phyloP scores from a whole-genome alignment of 2,888 invertebrate genomes.

The Encarsia formosa region DNA sequence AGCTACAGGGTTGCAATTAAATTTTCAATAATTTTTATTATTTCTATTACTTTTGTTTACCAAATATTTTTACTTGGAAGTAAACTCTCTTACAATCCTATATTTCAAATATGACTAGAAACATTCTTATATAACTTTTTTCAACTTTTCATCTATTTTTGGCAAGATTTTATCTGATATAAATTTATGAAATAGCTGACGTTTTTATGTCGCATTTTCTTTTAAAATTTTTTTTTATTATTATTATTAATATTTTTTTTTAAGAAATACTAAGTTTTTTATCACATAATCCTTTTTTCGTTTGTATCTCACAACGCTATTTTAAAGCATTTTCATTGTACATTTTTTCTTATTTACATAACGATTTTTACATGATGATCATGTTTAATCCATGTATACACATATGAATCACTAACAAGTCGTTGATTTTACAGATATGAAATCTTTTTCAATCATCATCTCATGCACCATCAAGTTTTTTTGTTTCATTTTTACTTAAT shows the following conservation, averaged over 20 bases:
- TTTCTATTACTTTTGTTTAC: conserved; percentile 28
- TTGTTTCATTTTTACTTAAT: conserved; percentile 8
- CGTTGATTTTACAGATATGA: conserved; percentile 6
- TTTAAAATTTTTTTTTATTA: too few relatives aligned
- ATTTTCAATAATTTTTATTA: too few relatives aligned
- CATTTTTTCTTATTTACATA: conserved; percentile 37
- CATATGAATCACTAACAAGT: conserved; percentile 7
- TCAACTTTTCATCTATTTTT: conserved; percentile 30
- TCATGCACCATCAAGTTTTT: conserved; percentile 4
- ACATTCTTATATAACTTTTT: conserved; percentile 30
- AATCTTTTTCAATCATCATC: conserved; percentile 3
- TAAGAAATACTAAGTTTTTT: conserved; percentile 36
- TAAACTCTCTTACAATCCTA: conserved; percentile 30
- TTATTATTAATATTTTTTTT: conserved; percentile 22
- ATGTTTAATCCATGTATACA: conserved; percentile 12
- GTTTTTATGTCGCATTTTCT: conserved; percentile 26
- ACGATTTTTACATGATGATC: conserved; percentile 28
- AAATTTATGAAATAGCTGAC: conserved; percentile 46
- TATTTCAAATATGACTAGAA: conserved; percentile 44
- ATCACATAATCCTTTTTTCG: conserved; percentile 34
- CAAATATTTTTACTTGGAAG: conserved; percentile 35
- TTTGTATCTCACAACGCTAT: conserved; percentile 15
- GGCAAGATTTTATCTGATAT: conserved; percentile 43
- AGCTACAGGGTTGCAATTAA: too few relatives aligned
- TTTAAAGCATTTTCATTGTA: conserved; percentile 28